Evolutionary conservation across 2,113 vertebrate genomes (phyloP).

Genomic region (Turnix velox): DNA sequence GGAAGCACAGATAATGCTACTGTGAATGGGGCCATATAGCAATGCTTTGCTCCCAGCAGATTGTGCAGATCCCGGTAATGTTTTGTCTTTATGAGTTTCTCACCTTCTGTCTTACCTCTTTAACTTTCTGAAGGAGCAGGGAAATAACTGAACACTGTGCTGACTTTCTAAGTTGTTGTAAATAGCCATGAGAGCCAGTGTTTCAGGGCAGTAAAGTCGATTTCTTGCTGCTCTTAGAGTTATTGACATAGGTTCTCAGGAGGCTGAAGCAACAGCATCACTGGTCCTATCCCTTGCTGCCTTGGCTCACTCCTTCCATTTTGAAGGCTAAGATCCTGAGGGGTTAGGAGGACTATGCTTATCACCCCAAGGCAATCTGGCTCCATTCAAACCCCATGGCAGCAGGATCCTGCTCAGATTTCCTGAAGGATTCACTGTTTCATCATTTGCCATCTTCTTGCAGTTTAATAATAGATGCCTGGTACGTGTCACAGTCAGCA

Average conservation of each 20-base stretch:
- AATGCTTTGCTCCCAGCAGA: slow-evolving; percentile 36
- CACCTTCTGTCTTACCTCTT: slow-evolving; percentile 60
- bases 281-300: accelerated
- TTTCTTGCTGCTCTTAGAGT: neutral
- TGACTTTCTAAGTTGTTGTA: neutral
- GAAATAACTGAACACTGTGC: neutral
- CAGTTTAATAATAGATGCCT: neutral
- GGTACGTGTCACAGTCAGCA: neutral
- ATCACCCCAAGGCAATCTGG: neutral
- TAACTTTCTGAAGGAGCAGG: slow-evolving; percentile 34
- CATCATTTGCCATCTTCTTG: neutral
- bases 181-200: neutral
- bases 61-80: slow-evolving; percentile 19
- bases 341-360: neutral
- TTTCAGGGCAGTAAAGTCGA: neutral
- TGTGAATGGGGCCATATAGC: slow-evolving; percentile 28
- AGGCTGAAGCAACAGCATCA: neutral
- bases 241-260: neutral
- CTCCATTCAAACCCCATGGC: neutral
- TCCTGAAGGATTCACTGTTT: neutral
- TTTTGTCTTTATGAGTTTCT: slow-evolving; percentile 49
- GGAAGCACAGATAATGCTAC: slow-evolving; percentile 34
- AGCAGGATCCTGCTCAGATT: neutral
- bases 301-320: neutral
- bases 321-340: neutral